Evolutionary conservation across 2,797 vertebrate genomes (phyloP), one percentile per base, ranked within the genome.

Genomic region (Rhinoraja longicauda): DNA sequence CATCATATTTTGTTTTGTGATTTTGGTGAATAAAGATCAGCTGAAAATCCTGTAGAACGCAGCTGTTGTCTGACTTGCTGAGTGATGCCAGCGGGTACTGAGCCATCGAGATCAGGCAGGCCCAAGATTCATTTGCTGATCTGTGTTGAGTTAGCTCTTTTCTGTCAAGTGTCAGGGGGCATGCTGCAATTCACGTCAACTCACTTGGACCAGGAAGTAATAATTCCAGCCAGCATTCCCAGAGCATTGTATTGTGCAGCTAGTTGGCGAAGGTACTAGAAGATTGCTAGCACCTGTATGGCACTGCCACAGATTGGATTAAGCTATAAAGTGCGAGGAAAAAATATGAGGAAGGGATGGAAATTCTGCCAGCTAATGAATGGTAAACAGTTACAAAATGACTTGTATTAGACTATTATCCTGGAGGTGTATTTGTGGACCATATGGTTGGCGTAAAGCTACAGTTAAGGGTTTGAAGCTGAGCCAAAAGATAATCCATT

Each of bases 131-230:
- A 12, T 21, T 88, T 32, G 10, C 84, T 67, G 84, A 62, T 36
- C n/a, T 67, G 84, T 36, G 59, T 88, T 88, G 59, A 64, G 84
- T 88, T 88, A 88, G 59, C 62, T 88, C 17, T 5, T 88, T 36
- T 62, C 84, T 67, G 84, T 62, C 84, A 86, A 86, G n/a, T 88
- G 62, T 88, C 84, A 88, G n/a, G 17, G 59, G 59, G 84, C 84
- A 88, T 62, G n/a, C 84, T 88, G n/a, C n/a, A 88, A 88, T 88
- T 88, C 84, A 88, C 62, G 62, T 67, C 84, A 88, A 88, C 82
- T 62, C 29, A 57, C 82, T 88, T 88, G 84, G 59, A 88, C n/a
- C 19, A 21, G 36, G 36, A 88, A 32, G 17, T n/a, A 64, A 62
- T 53, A 88, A 36, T 64, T 62, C 21, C n/a, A 88, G 84, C 84